These are phyloP conservation scores for Agrypnus murinus DNA, from an alignment of 2,888 invertebrate species.

Conservation along the genomic window DNA sequence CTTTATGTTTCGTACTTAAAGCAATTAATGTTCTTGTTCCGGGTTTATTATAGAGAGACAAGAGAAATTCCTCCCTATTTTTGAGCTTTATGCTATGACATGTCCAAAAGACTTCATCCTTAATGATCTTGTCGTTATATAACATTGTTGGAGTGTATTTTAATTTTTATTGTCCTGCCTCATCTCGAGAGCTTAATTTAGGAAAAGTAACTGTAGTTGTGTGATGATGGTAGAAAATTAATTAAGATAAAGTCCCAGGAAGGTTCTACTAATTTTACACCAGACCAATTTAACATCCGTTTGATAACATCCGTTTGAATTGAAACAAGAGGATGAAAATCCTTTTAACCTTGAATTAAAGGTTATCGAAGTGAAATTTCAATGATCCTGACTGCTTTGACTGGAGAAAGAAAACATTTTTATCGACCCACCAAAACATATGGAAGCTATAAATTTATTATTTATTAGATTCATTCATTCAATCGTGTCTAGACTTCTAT, in stretches of 20 bases:
- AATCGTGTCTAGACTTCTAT: background rate
- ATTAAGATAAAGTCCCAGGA: no score
- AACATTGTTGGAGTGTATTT: background rate
- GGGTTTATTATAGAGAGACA: conserved; percentile 21
- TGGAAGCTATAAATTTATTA: conserved; percentile 31
- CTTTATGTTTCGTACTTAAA: conserved; percentile 19
- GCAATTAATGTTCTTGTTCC: conserved; percentile 6
- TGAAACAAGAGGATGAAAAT: conserved; percentile 14
- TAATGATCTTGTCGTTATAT: conserved; percentile 14
- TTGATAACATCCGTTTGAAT: background rate
- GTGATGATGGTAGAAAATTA: no score
- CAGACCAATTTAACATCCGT: background rate
- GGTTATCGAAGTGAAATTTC: conserved; percentile 16
- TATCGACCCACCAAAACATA: conserved; percentile 22
- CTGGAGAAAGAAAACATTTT: conserved; percentile 28
- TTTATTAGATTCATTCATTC: conserved; percentile 11
- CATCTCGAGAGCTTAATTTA: no score
- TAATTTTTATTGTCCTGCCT: no score
- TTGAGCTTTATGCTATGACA: background rate
- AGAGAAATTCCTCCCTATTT: conserved; percentile 4
- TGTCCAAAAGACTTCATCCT: conserved; percentile 1
- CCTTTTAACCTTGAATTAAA: conserved; percentile 28
- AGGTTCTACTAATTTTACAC: no score
- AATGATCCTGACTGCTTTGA: no score
- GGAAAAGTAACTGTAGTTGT: no score